phyloP scores from a whole-genome alignment of 2,113 vertebrate genomes.

The Candoia aspera region DNA sequence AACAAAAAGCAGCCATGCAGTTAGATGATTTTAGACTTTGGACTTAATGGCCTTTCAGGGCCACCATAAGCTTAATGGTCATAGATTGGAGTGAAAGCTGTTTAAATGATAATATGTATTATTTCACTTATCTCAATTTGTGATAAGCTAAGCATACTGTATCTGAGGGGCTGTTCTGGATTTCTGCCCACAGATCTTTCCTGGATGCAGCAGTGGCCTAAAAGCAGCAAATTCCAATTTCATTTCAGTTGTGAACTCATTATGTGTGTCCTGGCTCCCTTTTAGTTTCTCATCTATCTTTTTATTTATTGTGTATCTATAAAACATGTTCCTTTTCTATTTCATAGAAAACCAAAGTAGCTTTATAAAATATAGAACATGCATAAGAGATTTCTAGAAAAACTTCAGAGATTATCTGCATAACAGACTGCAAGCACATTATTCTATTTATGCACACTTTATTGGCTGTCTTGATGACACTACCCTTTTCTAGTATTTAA shows the following conservation, averaged over 20 bases:
- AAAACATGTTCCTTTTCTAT: neutral
- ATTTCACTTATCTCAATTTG: neutral
- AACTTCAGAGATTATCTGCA: too few species aligned
- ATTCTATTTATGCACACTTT: too few species aligned
- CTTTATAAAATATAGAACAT: neutral
- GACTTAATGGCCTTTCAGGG: neutral
- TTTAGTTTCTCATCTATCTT: too few species aligned
- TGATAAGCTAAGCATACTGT: neutral
- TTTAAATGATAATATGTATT: neutral
- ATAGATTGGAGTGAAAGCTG: neutral
- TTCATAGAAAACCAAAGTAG: neutral
- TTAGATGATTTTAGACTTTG: neutral
- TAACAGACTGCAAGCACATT: too few species aligned
- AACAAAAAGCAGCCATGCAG: neutral
- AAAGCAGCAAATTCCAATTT: neutral
- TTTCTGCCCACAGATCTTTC: too few species aligned
- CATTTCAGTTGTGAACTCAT: neutral
- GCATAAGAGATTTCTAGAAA: neutral
- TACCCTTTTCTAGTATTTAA: too few species aligned
- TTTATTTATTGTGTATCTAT: neutral
- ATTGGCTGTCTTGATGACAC: too few species aligned
- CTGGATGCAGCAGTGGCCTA: too few species aligned
- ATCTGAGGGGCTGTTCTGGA: too few species aligned
- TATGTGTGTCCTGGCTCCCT: neutral
- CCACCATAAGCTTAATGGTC: neutral